Percentiles rank a stretch among this genome's conserved stretches.
These are phyloP conservation scores for Habrosyne pyritoides DNA, from an alignment of 2,888 invertebrate genomes.

Conservation along the genomic window DNA sequence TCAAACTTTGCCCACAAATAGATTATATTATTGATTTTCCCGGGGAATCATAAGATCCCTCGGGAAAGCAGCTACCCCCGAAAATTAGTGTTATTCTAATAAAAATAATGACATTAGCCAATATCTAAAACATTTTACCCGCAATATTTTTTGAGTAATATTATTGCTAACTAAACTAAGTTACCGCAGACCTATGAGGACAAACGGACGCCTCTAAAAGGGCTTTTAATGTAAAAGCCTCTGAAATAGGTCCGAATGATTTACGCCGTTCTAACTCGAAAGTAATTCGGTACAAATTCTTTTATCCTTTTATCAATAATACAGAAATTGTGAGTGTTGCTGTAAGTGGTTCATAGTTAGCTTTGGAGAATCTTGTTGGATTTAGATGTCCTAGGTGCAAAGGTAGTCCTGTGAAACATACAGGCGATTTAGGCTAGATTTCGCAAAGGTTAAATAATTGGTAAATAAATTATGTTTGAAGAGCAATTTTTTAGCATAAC, in stretches of 20 bases:
- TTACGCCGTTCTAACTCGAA: slow-evolving; percentile 15
- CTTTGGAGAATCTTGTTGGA: background rate
- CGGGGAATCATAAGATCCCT: too few species aligned
- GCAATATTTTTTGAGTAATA: background rate
- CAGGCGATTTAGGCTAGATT: too few species aligned
- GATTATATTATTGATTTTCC: too few species aligned
- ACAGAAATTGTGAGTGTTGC: background rate
- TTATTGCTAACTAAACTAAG: slow-evolving; percentile 28
- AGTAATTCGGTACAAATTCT: background rate
- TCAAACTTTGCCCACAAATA: too few species aligned
- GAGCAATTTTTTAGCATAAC: too few species aligned
- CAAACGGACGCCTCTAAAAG: slow-evolving; percentile 17
- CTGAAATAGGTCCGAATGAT: slow-evolving; percentile 30
- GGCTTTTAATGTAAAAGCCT: slow-evolving; percentile 48
- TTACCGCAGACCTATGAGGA: slow-evolving; percentile 34
- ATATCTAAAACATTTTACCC: background rate
- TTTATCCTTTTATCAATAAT: background rate
- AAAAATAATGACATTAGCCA: background rate
- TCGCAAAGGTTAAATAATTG: too few species aligned
- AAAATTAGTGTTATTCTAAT: background rate
- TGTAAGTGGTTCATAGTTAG: background rate
- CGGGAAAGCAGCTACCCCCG: too few species aligned
- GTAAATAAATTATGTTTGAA: too few species aligned
- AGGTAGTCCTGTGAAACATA: too few species aligned
- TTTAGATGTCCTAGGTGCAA: too few species aligned